phyloP scores from a whole-genome alignment of 2,888 invertebrate genomes.

The Chirona hameri region DNA sequence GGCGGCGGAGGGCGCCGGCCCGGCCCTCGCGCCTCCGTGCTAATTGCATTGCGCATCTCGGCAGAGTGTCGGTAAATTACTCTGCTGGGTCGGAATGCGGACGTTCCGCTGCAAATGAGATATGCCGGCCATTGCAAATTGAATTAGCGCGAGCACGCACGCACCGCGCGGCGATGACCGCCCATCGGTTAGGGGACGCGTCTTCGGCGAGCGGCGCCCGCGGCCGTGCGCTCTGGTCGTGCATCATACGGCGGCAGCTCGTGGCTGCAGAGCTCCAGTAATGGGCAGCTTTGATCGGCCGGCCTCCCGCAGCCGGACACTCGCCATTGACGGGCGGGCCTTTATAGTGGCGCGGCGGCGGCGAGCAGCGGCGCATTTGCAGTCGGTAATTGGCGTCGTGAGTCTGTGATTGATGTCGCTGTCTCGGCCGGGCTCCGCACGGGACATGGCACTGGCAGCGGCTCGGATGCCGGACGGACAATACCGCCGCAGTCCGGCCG shows the following conservation, averaged over 20 bases:
- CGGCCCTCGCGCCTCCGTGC: background rate
- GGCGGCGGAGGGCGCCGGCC: background rate
- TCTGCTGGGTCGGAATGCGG: background rate
- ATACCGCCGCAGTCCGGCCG: too few species aligned
- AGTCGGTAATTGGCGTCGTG: too few species aligned
- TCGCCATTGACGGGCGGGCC: too few species aligned
- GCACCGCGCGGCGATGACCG: background rate
- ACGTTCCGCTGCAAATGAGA: background rate
- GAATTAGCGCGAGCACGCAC: background rate
- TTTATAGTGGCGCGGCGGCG: too few species aligned
- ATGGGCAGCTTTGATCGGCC: background rate
- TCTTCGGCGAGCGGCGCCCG: too few species aligned
- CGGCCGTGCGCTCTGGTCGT: background rate
- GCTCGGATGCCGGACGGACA: too few species aligned
- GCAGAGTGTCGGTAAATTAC: background rate
- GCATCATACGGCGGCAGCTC: background rate
- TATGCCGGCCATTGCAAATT: background rate
- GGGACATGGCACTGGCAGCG: too few species aligned
- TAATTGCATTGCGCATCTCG: background rate
- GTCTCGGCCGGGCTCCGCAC: too few species aligned
- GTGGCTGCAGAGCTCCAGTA: too few species aligned
- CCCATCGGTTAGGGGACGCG: background rate
- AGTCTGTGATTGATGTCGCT: too few species aligned
- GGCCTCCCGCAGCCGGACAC: too few species aligned
- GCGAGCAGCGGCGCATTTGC: too few species aligned